Conservation (phyloP, 1,140 invertebrate species). For the Drosophila nannoptera region DNA sequence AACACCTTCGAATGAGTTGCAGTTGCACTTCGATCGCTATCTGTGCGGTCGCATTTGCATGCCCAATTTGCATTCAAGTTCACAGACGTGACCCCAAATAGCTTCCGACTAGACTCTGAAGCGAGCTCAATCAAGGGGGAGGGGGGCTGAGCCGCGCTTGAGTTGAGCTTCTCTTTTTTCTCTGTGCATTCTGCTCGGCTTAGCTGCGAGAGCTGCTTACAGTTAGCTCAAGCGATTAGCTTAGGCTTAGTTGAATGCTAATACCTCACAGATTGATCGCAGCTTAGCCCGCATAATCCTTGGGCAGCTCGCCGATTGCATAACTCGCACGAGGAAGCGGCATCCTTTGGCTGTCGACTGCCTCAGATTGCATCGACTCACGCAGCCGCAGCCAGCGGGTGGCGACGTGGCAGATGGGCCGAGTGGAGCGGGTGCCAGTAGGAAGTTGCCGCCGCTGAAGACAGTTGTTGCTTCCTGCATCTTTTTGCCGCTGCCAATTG, state of each 20-base stretch:
- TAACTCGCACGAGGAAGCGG: constrained; percentile 13
- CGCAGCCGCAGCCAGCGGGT: constrained; percentile 34
- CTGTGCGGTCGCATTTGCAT: constrained; percentile 30
- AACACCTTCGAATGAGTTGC: constrained; percentile 25
- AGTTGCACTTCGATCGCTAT: constrained; percentile 31
- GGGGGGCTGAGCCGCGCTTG: too few relatives aligned
- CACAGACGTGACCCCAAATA: constrained; percentile 29
- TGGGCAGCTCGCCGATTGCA: constrained; percentile 18
- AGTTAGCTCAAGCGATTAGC: too few relatives aligned
- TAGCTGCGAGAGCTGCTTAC: too few relatives aligned
- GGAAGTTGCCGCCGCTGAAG: constrained; percentile 49
- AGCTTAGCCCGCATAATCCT: too few relatives aligned
- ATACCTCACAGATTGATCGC: too few relatives aligned
- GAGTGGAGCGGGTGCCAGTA: constrained; percentile 50
- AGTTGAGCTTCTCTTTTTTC: too few relatives aligned
- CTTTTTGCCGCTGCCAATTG: constrained; percentile 65
- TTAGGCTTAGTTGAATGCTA: too few relatives aligned
- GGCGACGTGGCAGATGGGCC: neutral
- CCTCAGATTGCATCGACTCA: constrained; percentile 47
- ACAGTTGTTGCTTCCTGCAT: constrained; percentile 70
- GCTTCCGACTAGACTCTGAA: constrained; percentile 45
- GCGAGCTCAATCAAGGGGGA: too few relatives aligned
- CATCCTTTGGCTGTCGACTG: constrained; percentile 47
- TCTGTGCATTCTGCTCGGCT: too few relatives aligned
- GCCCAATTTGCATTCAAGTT: constrained; percentile 38